These are phyloP conservation scores for Hydriomena furcata DNA, from an alignment of 2,888 invertebrate genomes.

Conservation along the genomic window DNA sequence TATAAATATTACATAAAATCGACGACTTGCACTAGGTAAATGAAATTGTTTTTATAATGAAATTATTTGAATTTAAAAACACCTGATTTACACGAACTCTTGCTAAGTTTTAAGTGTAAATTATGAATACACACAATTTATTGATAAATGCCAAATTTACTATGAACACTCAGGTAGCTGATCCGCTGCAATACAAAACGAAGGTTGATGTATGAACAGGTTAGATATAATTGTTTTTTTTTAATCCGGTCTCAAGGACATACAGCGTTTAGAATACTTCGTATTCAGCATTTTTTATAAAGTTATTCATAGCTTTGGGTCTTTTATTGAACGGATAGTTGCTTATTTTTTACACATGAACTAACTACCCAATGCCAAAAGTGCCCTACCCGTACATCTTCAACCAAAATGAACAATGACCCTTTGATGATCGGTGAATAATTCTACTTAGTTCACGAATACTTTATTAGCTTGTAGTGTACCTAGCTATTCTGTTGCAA, in stretches of 20 bases:
- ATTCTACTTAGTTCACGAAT: background rate
- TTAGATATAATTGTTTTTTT: background rate
- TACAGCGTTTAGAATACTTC: background rate
- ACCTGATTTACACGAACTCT: too few species aligned
- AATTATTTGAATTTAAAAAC: too few species aligned
- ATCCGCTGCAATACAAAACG: background rate
- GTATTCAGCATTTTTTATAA: too few species aligned
- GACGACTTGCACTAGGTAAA: too few species aligned
- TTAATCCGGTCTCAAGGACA: conserved; percentile 3
- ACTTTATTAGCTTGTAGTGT: background rate
- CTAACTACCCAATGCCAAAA: too few species aligned
- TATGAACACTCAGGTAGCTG: conserved; percentile 6
- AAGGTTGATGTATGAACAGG: background rate
- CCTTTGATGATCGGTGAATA: background rate
- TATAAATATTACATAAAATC: too few species aligned
- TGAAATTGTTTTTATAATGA: too few species aligned
- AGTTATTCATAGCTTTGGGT: too few species aligned
- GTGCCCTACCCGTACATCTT: too few species aligned
- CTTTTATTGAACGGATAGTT: too few species aligned
- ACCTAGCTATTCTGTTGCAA: conserved; percentile 3
- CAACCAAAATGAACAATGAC: background rate
- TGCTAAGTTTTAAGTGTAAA: background rate
- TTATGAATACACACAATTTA: background rate
- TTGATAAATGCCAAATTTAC: background rate
- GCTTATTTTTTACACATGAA: too few species aligned